These are phyloP conservation scores for Gymnothorax reevesii DNA, from an alignment of 2,797 vertebrate species.

Conservation along the genomic window DNA sequence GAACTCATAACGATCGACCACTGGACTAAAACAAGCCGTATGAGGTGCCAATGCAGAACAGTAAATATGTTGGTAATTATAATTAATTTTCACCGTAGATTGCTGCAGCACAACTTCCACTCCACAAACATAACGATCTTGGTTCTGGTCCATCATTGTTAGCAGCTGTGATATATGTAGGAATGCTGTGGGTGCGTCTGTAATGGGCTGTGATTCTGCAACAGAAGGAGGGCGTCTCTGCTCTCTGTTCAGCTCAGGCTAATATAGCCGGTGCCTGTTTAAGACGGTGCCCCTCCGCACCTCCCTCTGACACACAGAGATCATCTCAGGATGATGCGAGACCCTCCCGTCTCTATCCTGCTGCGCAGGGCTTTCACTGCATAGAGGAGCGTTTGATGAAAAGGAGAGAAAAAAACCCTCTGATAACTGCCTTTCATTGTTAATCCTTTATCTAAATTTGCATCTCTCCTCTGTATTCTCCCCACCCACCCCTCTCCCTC, in stretches of 20 bases:
- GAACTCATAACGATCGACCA: no score
- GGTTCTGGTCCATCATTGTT: background rate
- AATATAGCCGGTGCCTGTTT: background rate
- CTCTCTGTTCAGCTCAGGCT: background rate
- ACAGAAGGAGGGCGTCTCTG: background rate
- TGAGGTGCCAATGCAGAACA: background rate
- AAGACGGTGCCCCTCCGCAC: background rate
- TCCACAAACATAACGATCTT: background rate
- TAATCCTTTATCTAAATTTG: background rate
- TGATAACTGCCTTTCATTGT: background rate
- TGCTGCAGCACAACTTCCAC: background rate
- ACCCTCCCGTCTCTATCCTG: background rate
- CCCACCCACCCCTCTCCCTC: background rate
- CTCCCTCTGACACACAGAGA: background rate
- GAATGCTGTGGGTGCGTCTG: background rate
- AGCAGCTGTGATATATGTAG: background rate
- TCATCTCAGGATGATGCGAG: background rate
- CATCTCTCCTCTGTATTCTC: background rate
- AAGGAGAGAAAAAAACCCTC: background rate
- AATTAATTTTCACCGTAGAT: background rate
- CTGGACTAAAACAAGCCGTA: background rate
- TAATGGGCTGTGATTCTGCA: background rate
- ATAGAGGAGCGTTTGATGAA: background rate
- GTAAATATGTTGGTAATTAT: background rate
- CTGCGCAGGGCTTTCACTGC: constrained; percentile 2